These are phyloP conservation scores for Ceratina calcarata DNA, from an alignment of 1,140 invertebrate species.

Conservation along the genomic window DNA sequence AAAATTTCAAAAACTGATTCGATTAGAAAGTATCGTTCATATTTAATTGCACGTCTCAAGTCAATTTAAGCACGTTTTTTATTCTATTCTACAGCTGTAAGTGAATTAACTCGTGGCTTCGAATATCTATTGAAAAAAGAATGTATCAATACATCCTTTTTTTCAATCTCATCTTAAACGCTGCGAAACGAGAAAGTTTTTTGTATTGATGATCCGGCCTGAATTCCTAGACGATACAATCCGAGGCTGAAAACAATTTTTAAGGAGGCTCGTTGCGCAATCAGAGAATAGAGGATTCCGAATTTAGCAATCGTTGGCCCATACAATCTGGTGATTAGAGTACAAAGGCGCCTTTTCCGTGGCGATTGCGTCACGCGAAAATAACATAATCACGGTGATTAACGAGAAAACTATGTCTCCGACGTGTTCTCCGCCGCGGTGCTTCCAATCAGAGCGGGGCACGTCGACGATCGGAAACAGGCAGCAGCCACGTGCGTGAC, in stretches of 20 bases:
- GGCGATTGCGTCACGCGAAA: constrained; percentile 55
- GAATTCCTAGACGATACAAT: not conserved
- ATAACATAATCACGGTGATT: constrained; percentile 67
- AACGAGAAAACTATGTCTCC: constrained; percentile 61
- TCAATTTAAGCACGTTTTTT: too few species aligned
- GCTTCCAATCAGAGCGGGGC: constrained; percentile 45
- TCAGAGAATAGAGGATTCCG: not conserved
- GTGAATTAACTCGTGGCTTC: too few species aligned
- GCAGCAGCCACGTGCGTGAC: constrained; percentile 33
- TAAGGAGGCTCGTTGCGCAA: constrained; percentile 6
- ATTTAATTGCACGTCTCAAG: too few species aligned
- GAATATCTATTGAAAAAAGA: too few species aligned
- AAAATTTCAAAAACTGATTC: too few species aligned
- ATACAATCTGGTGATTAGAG: constrained; percentile 29
- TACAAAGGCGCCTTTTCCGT: constrained; percentile 58
- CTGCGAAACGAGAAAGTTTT: not conserved
- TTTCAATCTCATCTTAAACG: too few species aligned
- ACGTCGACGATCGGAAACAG: constrained; percentile 45
- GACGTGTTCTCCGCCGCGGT: constrained; percentile 28
- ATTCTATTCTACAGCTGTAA: too few species aligned
- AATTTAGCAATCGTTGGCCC: constrained; percentile 30
- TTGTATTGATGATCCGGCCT: not conserved
- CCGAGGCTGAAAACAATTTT: too few species aligned
- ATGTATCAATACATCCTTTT: not conserved
- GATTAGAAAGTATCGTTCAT: too few species aligned